Evolutionary conservation across 1,140 invertebrate genomes (phyloP).

Genomic region (Aphis craccivora): DNA sequence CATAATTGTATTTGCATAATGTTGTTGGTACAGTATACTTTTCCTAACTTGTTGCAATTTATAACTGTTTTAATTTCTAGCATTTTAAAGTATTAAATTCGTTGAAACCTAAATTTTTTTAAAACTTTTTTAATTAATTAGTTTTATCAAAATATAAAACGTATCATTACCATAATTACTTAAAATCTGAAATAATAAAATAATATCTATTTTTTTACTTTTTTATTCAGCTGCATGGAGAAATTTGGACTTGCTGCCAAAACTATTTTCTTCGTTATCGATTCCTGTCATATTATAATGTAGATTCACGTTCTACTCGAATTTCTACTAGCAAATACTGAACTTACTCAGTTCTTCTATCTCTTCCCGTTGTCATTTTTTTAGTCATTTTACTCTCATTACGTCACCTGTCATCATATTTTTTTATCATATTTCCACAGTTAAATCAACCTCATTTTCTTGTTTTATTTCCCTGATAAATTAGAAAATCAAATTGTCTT

Average conservation of each 20-base stretch:
- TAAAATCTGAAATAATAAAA: not conserved
- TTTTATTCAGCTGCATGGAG: not conserved
- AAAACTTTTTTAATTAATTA: constrained; percentile 5
- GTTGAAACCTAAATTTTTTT: not conserved
- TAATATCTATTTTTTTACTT: not conserved
- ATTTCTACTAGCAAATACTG: not conserved
- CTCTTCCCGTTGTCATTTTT: not conserved
- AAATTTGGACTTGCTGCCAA: not conserved
- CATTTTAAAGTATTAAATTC: not conserved
- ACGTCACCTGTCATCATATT: not conserved
- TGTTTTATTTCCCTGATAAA: not conserved
- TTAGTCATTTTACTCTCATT: not conserved
- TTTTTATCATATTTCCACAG: not conserved
- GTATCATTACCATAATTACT: not conserved
- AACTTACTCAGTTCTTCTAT: not conserved
- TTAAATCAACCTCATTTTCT: not conserved
- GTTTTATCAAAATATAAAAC: not conserved
- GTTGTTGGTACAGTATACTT: not conserved
- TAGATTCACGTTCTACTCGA: not conserved
- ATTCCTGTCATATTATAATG: not conserved
- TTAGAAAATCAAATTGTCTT: not conserved
- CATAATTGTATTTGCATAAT: constrained; percentile 15
- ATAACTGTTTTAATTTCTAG: not conserved
- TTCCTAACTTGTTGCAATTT: not conserved
- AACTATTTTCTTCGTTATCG: not conserved